Percentiles rank a stretch among this genome's conserved stretches.
phyloP scores from a whole-genome alignment of 2,113 vertebrate species.

The Actenoides lindsayi region DNA sequence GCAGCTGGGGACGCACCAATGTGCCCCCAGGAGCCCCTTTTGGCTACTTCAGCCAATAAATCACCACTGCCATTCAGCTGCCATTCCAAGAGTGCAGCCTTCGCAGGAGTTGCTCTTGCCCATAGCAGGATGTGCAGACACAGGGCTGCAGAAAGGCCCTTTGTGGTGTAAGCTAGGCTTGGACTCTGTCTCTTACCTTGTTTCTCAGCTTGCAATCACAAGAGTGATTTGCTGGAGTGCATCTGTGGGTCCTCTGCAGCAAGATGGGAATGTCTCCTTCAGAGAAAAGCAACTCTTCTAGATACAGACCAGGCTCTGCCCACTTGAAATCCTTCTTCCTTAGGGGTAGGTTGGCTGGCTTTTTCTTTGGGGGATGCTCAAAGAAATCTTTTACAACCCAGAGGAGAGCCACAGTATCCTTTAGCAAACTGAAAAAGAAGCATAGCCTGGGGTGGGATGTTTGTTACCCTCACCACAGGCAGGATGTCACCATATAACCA shows the following conservation, averaged over 20 bases:
- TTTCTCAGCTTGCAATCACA: not conserved
- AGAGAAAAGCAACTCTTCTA: not conserved
- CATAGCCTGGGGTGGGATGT: too few species aligned
- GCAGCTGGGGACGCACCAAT: not conserved
- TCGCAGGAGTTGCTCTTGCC: not conserved
- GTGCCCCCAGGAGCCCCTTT: fast-evolving
- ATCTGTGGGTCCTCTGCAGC: too few species aligned
- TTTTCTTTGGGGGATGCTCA: not conserved
- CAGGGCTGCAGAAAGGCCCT: not conserved
- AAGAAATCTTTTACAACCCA: not conserved
- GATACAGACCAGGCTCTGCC: not conserved
- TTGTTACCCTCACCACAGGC: not conserved
- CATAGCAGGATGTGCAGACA: not conserved
- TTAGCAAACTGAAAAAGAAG: not conserved
- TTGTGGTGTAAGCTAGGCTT: fast-evolving
- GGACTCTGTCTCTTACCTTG: not conserved
- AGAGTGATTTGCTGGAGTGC: not conserved
- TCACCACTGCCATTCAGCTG: not conserved
- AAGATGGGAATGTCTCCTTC: not conserved
- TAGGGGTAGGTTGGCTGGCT: not conserved
- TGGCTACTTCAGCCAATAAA: not conserved
- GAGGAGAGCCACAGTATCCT: not conserved
- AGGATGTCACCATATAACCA: not conserved
- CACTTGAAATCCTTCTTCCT: not conserved
- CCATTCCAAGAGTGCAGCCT: not conserved